Conservation (phyloP, 2,113 vertebrate genomes). For the Semnornis frantzii region DNA sequence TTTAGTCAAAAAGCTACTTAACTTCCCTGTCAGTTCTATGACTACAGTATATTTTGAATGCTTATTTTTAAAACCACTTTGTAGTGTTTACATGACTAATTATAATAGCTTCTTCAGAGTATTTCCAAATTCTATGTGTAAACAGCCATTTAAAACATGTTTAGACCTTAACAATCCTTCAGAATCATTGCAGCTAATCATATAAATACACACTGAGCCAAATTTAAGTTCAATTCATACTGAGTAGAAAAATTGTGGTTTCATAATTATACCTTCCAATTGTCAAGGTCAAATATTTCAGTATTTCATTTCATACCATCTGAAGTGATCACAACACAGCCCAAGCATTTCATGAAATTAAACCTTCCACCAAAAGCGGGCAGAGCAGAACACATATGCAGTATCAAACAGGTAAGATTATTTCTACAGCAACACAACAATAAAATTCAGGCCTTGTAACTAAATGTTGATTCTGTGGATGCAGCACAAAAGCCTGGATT, state of each 20-base stretch:
- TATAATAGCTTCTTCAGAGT: background rate
- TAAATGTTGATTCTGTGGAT: background rate
- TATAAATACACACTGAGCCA: background rate
- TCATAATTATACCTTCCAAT: background rate
- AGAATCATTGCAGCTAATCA: background rate
- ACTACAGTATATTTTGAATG: background rate
- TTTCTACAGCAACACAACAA: background rate
- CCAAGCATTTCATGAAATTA: background rate
- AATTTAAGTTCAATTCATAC: conserved; percentile 5
- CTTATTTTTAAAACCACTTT: conserved; percentile 11
- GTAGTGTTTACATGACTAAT: conserved; percentile 28
- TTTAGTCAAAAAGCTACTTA: background rate
- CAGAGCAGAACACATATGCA: background rate
- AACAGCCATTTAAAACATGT: conserved; percentile 23
- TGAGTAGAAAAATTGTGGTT: background rate
- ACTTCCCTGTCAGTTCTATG: background rate
- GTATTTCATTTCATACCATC: background rate
- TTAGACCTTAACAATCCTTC: conserved; percentile 16
- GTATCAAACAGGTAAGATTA: background rate
- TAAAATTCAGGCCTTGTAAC: background rate
- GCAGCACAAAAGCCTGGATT: background rate
- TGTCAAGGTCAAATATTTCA: background rate
- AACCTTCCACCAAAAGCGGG: background rate
- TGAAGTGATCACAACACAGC: background rate
- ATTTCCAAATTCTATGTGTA: background rate